Base-by-base conservation (phyloP, 1,140 invertebrate genomes). In the Bombus waltoni region DNA sequence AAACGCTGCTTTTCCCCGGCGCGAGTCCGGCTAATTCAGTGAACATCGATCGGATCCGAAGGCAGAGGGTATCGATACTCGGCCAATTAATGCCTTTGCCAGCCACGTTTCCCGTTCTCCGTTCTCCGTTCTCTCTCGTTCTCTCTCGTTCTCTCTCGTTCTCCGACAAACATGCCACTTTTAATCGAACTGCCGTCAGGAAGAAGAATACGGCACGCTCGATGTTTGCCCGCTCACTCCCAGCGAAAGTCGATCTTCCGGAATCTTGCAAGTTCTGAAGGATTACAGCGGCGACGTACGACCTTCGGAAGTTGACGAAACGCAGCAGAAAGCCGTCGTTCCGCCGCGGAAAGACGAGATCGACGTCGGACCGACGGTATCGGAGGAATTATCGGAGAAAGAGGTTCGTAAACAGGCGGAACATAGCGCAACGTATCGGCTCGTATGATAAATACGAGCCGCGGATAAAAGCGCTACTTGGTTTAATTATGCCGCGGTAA, bases 101-200 rank as follows among this genome's bases (percentile, higher is more conserved):
- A 18, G 28, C 11, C 11, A 57, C 71, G 28, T 68, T 22, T 53
- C 18, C 6, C 22, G 18, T 28, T 62, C 35, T 32, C 18, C 18
- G 15, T 32, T 70, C 53, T 35, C 3, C 28, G 18, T 32, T 70
- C 42, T 70, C 13, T 32, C 32, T 32, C 32, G 32, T 32, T 78
- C 66, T 74, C n/a, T 15, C 40, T 59, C 18, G 32, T 25, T 59
- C 35, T 35, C 3, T 4, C 9, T 40, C 28, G 18, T 32, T 70
- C 42, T 70, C 13, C 35, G 13, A 15, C 42, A 57, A 85, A 66
- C 59, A 6, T 32, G 40, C 68, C 47, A 53, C n/a, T 57, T 74
- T 80, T 80, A 73, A 89, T 81, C 76, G 82, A 83, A 38, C 40
- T 11, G 6, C 9, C 42, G 62, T 73, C 62, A 70, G 79, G 42